Conservation (phyloP, 1,140 invertebrate genomes). For the Pissodes strobi region DNA sequence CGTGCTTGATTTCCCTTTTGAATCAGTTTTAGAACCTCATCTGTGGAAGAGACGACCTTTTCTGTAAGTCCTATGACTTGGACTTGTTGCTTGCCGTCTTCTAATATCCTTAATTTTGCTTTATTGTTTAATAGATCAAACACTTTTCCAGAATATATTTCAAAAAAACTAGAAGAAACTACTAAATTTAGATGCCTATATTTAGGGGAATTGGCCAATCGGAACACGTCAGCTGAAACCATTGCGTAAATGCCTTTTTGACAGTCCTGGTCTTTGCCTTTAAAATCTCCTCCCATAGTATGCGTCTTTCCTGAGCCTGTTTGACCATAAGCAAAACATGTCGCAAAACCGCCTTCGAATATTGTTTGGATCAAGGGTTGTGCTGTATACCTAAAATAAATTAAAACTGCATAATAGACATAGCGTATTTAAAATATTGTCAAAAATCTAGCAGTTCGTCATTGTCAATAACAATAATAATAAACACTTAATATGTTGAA, state of each 20-base stretch:
- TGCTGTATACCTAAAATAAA: constrained; percentile 74
- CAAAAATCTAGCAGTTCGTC: neutral
- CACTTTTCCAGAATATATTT: constrained; percentile 89
- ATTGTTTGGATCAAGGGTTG: constrained; percentile 84
- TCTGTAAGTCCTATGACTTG: constrained; percentile 84
- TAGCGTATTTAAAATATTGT: neutral
- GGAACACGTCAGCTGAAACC: constrained; percentile 63
- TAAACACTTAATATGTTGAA: neutral
- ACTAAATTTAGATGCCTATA: constrained; percentile 68
- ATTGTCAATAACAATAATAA: neutral
- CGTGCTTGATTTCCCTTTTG: constrained; percentile 70
- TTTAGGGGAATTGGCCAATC: constrained; percentile 59
- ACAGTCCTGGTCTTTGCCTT: constrained; percentile 74
- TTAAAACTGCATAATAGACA: neutral
- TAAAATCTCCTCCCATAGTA: constrained; percentile 82
- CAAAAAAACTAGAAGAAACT: constrained; percentile 84
- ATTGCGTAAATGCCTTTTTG: constrained; percentile 74
- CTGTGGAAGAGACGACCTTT: constrained; percentile 70
- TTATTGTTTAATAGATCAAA: constrained; percentile 97
- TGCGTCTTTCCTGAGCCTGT: constrained; percentile 87
- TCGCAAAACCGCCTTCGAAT: constrained; percentile 88
- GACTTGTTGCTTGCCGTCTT: constrained; percentile 80
- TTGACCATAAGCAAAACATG: constrained; percentile 90
- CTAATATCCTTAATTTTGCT: constrained; percentile 85
- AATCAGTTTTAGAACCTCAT: constrained; percentile 80